phyloP scores from a whole-genome alignment of 2,888 invertebrate genomes.

The Melanostoma scalare region DNA sequence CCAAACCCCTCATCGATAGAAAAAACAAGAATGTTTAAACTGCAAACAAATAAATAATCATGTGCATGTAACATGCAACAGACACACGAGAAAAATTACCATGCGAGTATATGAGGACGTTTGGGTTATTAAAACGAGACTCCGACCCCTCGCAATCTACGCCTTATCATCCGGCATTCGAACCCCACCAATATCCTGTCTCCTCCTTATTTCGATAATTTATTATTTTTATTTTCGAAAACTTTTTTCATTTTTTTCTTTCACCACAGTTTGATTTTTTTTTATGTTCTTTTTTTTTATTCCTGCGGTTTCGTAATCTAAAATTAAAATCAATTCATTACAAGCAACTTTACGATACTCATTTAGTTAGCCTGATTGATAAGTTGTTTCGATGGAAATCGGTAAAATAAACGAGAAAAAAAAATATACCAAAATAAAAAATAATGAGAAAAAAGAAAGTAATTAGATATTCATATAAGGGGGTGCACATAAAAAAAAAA shows the following conservation, averaged over 20 bases:
- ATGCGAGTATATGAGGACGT: slow-evolving; percentile 56
- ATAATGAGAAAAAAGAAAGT: slow-evolving; percentile 45
- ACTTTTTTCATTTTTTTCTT: slow-evolving; percentile 36
- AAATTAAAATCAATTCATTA: slow-evolving; percentile 73
- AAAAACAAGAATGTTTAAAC: slow-evolving; percentile 48
- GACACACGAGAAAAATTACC: slow-evolving; percentile 58
- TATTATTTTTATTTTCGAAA: slow-evolving; percentile 31
- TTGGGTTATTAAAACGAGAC: slow-evolving; percentile 59
- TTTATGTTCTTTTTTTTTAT: slow-evolving; percentile 35
- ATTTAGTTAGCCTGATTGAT: slow-evolving; percentile 71
- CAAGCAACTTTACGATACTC: slow-evolving; percentile 66
- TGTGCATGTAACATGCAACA: slow-evolving; percentile 70
- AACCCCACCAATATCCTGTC: slow-evolving; percentile 10
- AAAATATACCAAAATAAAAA: slow-evolving; percentile 20
- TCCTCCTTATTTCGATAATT: slow-evolving; percentile 41
- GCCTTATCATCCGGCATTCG: slow-evolving; percentile 15
- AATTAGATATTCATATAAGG: slow-evolving; percentile 71
- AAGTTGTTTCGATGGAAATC: slow-evolving; percentile 66
- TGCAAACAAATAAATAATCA: slow-evolving; percentile 62
- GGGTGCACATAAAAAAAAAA: slow-evolving; percentile 34
- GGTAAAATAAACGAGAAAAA: slow-evolving; percentile 35
- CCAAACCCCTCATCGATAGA: background rate
- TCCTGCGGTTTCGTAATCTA: slow-evolving; percentile 69
- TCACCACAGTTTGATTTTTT: slow-evolving; percentile 33
- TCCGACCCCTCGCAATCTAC: slow-evolving; percentile 5